Evolutionary conservation across 2,797 vertebrate genomes (phyloP), one percentile per base, ranked within the genome.

Genomic region (Danio kyathit): DNA sequence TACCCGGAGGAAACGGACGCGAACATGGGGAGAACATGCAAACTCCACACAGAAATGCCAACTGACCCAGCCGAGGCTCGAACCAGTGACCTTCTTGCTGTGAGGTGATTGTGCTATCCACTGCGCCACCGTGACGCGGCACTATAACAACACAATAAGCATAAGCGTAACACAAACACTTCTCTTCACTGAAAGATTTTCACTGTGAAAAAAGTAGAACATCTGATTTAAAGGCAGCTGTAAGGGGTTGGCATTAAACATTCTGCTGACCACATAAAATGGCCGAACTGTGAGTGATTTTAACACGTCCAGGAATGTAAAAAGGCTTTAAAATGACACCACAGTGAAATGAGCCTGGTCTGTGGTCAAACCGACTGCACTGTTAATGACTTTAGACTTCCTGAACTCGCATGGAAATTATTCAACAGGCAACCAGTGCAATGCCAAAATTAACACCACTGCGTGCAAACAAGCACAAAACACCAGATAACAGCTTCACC

Each of bases 321-420:
- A 81, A 86, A 80, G 74, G 78, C 84, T 79, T 73, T 89, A 82
- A 82, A 90, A 85, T 87, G 74, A 83, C 84, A 81, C 73, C 77
- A 41, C n/a, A 80, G 86, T 88, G 81, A 91, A 89, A 83, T 12
- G 19, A 85, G 83, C 54, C 71, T 71, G 11, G 81, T 60, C 84
- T 89, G 83, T 88, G 85, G 79, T 88, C 87, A 86, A 88, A 89
- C 79, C 85, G 82, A 84, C 76, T 82, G 81, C 74, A 51, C 52
- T 74, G 54, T 87, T 85, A 89, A 87, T 89, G 69, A 56, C 72
- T 88, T 87, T 88, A 69, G 48, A 79, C 70, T 49, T 75, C n/a
- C n/a, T 76, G 29, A 73, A 64, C 60, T 43, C 7, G 1, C 74
- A 64, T 41, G 11, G 73, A 75, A 41, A 74, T 40, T 9, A 74